phyloP scores from a whole-genome alignment of 2,113 vertebrate species.

The Rallus limicola region DNA sequence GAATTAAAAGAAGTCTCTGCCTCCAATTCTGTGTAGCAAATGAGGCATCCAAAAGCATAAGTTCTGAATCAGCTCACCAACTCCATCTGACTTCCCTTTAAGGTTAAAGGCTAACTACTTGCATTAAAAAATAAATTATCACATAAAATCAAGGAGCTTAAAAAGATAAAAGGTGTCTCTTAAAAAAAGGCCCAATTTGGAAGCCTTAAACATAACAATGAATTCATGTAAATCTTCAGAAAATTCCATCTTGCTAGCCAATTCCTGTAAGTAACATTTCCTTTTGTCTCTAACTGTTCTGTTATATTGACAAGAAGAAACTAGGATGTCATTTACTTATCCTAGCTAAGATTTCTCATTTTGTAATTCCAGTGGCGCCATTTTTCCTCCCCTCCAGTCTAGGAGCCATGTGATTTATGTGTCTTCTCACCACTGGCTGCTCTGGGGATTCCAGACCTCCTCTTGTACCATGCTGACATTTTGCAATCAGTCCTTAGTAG shows the following conservation, averaged over 20 bases:
- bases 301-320: background rate
- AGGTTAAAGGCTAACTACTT: constrained; percentile 22
- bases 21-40: constrained; percentile 1
- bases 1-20: background rate
- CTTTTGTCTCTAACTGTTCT: background rate
- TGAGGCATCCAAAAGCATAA: background rate
- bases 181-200: background rate
- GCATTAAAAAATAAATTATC: background rate
- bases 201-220: background rate
- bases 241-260: background rate
- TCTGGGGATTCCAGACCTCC: background rate
- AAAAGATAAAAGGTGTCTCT: background rate
- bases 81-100: background rate
- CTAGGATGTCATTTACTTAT: constrained; percentile 29
- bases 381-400: background rate
- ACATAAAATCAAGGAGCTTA: background rate
- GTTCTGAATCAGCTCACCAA: constrained; percentile 19
- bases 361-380: background rate
- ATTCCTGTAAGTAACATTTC: background rate
- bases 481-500: background rate
- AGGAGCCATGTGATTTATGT: background rate
- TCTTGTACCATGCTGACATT: background rate
- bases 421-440: background rate
- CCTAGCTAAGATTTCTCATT: constrained; percentile 13
- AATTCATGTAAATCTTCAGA: background rate